phyloP scores from a whole-genome alignment of 2,888 invertebrate species.

The Protonemura montana region DNA sequence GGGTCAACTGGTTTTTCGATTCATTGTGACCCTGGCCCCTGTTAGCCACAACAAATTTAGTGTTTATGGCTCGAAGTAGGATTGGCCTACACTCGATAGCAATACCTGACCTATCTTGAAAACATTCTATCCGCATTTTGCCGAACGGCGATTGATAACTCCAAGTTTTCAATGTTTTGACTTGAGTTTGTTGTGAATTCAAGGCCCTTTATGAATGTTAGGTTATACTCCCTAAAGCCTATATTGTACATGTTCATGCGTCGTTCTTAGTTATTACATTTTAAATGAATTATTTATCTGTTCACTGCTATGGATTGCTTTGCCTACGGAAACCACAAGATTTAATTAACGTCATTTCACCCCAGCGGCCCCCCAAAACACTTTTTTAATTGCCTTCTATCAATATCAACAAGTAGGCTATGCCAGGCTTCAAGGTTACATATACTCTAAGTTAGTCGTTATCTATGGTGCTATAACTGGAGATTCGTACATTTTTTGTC shows the following conservation, averaged over 20 bases:
- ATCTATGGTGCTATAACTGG: background rate
- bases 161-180: background rate
- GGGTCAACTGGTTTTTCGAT: conserved; percentile 31
- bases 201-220: background rate
- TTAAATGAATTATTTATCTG: background rate
- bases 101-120: background rate
- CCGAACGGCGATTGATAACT: background rate
- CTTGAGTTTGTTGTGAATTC: background rate
- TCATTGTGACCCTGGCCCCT: conserved; percentile 28
- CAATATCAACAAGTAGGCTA: conserved; percentile 12
- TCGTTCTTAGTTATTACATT: no score
- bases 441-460: background rate
- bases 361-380: background rate
- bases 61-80: background rate
- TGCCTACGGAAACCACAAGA: background rate
- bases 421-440: background rate
- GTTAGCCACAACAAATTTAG: background rate
- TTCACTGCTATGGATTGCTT: background rate
- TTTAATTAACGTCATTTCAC: background rate
- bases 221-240: background rate
- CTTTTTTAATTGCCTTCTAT: background rate
- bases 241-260: background rate
- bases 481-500: background rate
- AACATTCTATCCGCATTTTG: background rate
- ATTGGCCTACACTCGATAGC: background rate